Conservation (phyloP, 2,797 vertebrate genomes). For the Coranthus polyacanthus region DNA sequence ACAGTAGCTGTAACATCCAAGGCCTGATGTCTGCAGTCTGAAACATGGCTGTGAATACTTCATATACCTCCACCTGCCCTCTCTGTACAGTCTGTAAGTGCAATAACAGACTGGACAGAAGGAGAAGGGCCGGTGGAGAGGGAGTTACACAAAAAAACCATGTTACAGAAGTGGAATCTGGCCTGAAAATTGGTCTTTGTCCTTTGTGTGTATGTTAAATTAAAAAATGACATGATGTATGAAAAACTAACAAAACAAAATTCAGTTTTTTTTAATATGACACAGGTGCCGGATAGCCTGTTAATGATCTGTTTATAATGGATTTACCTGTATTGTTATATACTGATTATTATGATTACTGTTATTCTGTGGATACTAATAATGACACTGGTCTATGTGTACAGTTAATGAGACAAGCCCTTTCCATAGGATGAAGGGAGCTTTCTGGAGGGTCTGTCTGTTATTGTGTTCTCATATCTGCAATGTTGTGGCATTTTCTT, state of each 20-base stretch:
- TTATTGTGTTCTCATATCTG: conserved; percentile 58
- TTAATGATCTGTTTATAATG: conserved; percentile 79
- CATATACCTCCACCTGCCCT: conserved; percentile 2
- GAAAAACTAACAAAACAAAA: conserved; percentile 63
- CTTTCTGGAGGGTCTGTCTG: conserved; percentile 79
- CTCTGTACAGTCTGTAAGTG: conserved; percentile 32
- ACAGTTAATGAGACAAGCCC: conserved; percentile 72
- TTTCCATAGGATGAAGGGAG: conserved; percentile 69
- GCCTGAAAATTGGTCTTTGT: conserved; percentile 63
- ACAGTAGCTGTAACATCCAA: conserved; percentile 76
- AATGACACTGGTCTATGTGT: conserved; percentile 75
- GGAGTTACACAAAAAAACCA: conserved; percentile 27
- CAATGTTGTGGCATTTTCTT: conserved; percentile 15
- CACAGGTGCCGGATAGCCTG: conserved; percentile 85
- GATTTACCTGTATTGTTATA: conserved; percentile 74
- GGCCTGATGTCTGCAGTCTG: conserved; percentile 60
- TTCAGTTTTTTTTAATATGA: conserved; percentile 69
- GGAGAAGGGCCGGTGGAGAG: conserved; percentile 28
- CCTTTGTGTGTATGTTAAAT: conserved; percentile 77
- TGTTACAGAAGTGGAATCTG: conserved; percentile 63
- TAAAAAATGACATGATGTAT: conserved; percentile 66
- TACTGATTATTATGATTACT: conserved; percentile 69
- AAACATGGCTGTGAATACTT: conserved; percentile 29
- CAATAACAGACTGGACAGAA: conserved; percentile 17
- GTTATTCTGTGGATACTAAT: conserved; percentile 75